A percentile compares a stretch with the other conserved stretches of the same genome.
These are phyloP conservation scores for Anneissia japonica DNA, from an alignment of 35 echinoderm and acorn worm species.

Conservation along the genomic window DNA sequence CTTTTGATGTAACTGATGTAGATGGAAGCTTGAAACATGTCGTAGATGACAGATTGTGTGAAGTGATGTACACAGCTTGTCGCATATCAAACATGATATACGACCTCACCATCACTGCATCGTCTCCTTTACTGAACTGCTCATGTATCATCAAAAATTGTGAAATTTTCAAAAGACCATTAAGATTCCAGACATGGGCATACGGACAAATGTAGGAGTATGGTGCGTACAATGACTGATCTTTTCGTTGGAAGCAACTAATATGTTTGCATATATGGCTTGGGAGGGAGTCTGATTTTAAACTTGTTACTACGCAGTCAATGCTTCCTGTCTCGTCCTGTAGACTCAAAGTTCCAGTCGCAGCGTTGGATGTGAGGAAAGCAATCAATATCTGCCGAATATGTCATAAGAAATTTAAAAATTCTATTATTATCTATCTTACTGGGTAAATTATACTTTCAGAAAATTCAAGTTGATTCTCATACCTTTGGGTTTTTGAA, in stretches of 20 bases:
- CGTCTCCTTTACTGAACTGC: not conserved
- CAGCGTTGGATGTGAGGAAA: not conserved
- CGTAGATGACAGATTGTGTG: not conserved
- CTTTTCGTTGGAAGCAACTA: not conserved
- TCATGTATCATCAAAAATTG: not conserved
- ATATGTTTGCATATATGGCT: not conserved
- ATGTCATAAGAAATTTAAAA: no score
- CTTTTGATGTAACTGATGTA: not conserved
- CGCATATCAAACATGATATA: not conserved
- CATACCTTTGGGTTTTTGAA: not conserved
- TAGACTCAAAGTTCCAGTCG: not conserved
- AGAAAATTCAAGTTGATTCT: not conserved
- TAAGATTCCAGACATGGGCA: not conserved
- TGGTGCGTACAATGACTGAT: not conserved
- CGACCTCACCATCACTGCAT: not conserved
- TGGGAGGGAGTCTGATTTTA: not conserved
- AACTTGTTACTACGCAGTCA: not conserved
- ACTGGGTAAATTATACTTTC: no score
- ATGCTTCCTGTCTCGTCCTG: not conserved
- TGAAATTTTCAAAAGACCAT: not conserved
- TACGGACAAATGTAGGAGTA: not conserved
- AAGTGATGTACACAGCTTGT: not conserved
- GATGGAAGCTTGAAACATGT: no score
- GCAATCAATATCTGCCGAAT: not conserved
- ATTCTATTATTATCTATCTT: no score